Percentiles rank a stretch among this genome's conserved stretches.
These are phyloP conservation scores for Hetaerina americana DNA, from an alignment of 1,140 invertebrate genomes.

Conservation along the genomic window DNA sequence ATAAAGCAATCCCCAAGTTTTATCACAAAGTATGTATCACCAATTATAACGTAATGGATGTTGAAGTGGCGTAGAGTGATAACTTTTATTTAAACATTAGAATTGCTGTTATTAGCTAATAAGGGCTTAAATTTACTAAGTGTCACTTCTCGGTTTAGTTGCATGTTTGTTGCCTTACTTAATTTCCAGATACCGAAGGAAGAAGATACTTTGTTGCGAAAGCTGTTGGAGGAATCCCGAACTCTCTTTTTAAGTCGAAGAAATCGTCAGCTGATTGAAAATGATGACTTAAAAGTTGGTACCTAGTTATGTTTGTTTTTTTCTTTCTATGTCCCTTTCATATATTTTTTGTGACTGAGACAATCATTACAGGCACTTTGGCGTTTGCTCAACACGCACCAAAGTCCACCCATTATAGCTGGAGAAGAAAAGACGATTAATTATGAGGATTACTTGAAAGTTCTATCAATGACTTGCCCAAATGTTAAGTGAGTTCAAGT, in stretches of 20 bases:
- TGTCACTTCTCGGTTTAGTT: no score
- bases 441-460: conserved; percentile 71
- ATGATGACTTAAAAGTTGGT: conserved; percentile 65
- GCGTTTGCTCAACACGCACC: conserved; percentile 66
- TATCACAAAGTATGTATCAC: conserved; percentile 43
- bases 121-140: no score
- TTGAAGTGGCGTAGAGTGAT: conserved; percentile 3
- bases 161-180: no score
- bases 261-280: conserved; percentile 68
- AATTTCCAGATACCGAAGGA: conserved; percentile 57
- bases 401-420: conserved; percentile 46
- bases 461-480: conserved; percentile 48
- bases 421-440: conserved; percentile 72
- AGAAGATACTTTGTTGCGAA: conserved; percentile 60
- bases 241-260: conserved; percentile 72
- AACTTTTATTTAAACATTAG: no score
- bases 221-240: conserved; percentile 74
- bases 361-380: conserved; percentile 46
- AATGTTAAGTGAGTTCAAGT: conserved; percentile 46
- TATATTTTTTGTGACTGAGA: conserved; percentile 1
- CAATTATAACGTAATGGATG: conserved; percentile 4
- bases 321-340: no score
- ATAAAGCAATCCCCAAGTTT: conserved; percentile 56
- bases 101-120: no score
- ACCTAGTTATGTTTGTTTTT: no score